phyloP scores from a whole-genome alignment of 2,113 vertebrate genomes.

The Vulpes vulpes region DNA sequence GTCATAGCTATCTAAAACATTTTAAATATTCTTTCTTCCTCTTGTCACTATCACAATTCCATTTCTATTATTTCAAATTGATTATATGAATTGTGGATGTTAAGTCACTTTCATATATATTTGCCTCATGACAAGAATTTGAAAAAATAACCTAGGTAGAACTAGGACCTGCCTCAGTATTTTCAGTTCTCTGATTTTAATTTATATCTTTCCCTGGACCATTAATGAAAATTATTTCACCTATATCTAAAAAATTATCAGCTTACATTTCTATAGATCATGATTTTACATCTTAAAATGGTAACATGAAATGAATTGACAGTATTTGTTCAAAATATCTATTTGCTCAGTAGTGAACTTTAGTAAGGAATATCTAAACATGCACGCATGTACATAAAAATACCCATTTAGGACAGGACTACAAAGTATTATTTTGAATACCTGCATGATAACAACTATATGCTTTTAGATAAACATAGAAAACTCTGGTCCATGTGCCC shows the following conservation, averaged over 20 bases:
- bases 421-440: slow-evolving; percentile 52
- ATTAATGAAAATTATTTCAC: slow-evolving; percentile 61
- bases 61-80: slow-evolving; percentile 54
- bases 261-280: slow-evolving; percentile 41
- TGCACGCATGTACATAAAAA: slow-evolving; percentile 35
- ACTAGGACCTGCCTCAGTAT: background rate
- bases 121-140: slow-evolving; percentile 54
- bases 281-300: slow-evolving; percentile 54
- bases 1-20: slow-evolving; percentile 54
- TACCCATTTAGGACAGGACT: background rate
- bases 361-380: slow-evolving; percentile 60
- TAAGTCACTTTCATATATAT: slow-evolving; percentile 51
- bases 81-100: slow-evolving; percentile 22
- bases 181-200: slow-evolving; percentile 63
- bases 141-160: slow-evolving; percentile 52
- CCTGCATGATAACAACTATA: background rate
- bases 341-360: slow-evolving; percentile 11
- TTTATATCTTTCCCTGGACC: background rate
- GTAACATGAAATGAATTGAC: slow-evolving; percentile 49
- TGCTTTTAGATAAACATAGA: slow-evolving; percentile 51
- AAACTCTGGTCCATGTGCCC: background rate
- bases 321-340: slow-evolving; percentile 58
- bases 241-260: slow-evolving; percentile 40
- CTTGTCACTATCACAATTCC: slow-evolving; percentile 32
- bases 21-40: slow-evolving; percentile 60